phyloP scores from a whole-genome alignment of 2,113 vertebrate species.

The Heliornis fulica region DNA sequence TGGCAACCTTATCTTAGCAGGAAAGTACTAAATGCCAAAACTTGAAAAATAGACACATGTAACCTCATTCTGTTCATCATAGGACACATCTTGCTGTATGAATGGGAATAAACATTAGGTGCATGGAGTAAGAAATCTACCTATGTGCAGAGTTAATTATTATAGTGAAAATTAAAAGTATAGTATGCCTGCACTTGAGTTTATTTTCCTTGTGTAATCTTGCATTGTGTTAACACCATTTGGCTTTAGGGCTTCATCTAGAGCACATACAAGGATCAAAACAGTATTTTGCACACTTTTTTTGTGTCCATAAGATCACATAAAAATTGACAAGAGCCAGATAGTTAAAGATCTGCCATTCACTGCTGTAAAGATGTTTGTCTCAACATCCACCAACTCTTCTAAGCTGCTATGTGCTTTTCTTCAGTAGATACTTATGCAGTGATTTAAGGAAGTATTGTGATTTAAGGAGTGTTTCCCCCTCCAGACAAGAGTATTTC shows the following conservation, averaged over 20 bases:
- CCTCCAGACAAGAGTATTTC: neutral
- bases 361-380: neutral
- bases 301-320: neutral
- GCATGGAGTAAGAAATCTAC: neutral
- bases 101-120: neutral
- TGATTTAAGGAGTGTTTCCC: neutral
- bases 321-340: neutral
- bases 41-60: neutral
- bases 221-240: neutral
- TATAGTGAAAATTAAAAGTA: neutral
- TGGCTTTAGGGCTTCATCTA: neutral
- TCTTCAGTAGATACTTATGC: neutral
- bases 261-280: accelerated
- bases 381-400: neutral
- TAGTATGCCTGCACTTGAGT: neutral
- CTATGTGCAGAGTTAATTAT: accelerated
- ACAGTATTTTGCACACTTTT: accelerated
- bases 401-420: neutral
- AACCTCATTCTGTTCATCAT: neutral
- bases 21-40: neutral
- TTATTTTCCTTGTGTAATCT: neutral
- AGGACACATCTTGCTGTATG: accelerated
- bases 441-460: neutral
- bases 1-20: neutral
- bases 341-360: neutral